Base-by-base conservation (phyloP, 1,140 invertebrate species). In the Leptinotarsa defecta region DNA sequence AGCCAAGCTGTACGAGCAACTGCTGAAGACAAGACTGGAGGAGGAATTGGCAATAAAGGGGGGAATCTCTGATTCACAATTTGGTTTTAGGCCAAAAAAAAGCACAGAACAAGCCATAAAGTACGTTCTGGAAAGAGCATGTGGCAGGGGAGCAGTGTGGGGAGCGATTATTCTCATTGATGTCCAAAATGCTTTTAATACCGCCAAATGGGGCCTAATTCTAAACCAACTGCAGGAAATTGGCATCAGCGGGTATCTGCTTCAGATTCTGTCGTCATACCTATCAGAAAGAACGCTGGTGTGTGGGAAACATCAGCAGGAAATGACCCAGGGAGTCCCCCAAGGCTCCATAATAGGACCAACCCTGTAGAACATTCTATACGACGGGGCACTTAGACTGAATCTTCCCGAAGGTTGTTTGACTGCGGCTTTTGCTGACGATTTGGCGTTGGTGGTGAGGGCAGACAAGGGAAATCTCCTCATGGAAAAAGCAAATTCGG, bases 301-400 rank as follows among this genome's bases (percentile, higher is more conserved):
- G 24, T 20, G 13, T 15, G 34, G 64, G 6, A 34, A 67, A 15
- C 6, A 15, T 17, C 11, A 24, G 1, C 17, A 8, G 24, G 49
- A 74, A 48, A 74, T 69, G 15, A 63, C 24, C n/a, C 24, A 78
- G 5, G 68, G 68, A 49, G 80, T 82, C 0, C 80, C 84, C 3
- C 83, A 86, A 67, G 83, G 83, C 0, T 82, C 79, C 3, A 75
- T 84, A 3, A 71, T 84, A 0, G 83, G 83, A 2, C 84, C 83
- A 0, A 78, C 79, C 15, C 73, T 85, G 1, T 85, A 84, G 83
- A 85, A 84, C 61, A 62, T 79, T 3, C 34, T 77, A 0, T 85
- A 85, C 43, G 81, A 86, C 57, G 75, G 65, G 4, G 27, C 85
- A 0, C 74, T 86, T 11, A 27, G 75, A 1, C 19, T 82, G 22